phyloP scores from a whole-genome alignment of 2,113 vertebrate genomes.

The Melanerpes aurifrons region DNA sequence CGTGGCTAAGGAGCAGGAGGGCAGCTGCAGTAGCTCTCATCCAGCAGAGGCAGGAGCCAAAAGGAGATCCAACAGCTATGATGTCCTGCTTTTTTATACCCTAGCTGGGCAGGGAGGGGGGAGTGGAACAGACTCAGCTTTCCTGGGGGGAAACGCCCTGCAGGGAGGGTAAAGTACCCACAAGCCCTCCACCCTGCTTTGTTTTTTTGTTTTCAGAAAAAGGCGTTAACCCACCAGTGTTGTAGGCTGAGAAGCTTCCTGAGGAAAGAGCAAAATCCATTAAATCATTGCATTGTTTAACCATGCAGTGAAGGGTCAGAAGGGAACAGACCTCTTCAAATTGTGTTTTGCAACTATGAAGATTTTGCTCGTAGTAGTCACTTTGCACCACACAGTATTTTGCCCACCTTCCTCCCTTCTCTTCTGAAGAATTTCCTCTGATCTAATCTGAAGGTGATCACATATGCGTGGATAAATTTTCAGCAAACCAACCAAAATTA shows the following conservation, averaged over 20 bases:
- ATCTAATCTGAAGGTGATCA: neutral
- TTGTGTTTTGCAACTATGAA: slow-evolving; percentile 24
- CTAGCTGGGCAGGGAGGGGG: too few relatives aligned
- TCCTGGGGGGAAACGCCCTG: too few relatives aligned
- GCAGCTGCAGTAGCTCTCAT: too few relatives aligned
- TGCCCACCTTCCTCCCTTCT: neutral
- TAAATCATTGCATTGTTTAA: neutral
- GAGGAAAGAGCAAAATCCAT: slow-evolving; percentile 7
- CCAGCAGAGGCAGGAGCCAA: too few relatives aligned
- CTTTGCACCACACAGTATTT: neutral
- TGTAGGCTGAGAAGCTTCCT: neutral
- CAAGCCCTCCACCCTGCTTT: too few relatives aligned
- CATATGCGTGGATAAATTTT: neutral
- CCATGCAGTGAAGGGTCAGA: neutral
- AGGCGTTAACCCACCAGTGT: too few relatives aligned
- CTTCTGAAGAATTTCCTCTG: neutral
- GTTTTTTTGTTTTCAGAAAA: too few relatives aligned
- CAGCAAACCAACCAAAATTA: neutral
- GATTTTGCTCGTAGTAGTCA: neutral
- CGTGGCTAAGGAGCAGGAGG: too few relatives aligned
- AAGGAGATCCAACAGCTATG: too few relatives aligned
- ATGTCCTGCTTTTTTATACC: too few relatives aligned
- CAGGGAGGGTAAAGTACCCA: too few relatives aligned
- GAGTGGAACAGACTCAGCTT: too few relatives aligned
- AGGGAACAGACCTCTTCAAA: neutral